Evolutionary conservation across 2,888 invertebrate species (phyloP).

Genomic region (Papilio elwesi): DNA sequence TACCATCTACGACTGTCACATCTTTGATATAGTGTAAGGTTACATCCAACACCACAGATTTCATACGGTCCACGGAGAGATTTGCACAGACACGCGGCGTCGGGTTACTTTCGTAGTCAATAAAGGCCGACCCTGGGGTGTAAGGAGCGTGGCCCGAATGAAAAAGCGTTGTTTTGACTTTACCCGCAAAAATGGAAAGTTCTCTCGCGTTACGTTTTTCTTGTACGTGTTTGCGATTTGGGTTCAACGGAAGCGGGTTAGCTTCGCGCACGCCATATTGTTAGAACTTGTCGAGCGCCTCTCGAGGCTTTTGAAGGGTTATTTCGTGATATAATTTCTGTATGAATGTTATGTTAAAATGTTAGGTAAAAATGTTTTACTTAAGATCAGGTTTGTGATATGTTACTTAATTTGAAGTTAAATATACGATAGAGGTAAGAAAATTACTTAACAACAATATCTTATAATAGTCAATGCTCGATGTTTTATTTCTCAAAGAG

Average conservation of each 20-base stretch:
- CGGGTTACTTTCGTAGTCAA: slow-evolving; percentile 67
- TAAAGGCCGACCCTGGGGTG: slow-evolving; percentile 53
- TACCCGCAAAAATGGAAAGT: slow-evolving; percentile 32
- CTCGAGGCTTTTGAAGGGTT: slow-evolving; percentile 21
- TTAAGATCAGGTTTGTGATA: too few species aligned
- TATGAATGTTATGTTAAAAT: not conserved
- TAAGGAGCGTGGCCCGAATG: slow-evolving; percentile 62
- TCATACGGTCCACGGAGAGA: slow-evolving; percentile 64
- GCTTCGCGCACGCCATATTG: slow-evolving; percentile 10
- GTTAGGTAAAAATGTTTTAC: too few species aligned
- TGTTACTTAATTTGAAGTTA: too few species aligned
- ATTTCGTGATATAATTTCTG: slow-evolving; percentile 21
- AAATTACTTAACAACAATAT: too few species aligned
- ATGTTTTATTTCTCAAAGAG: too few species aligned
- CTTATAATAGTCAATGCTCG: too few species aligned
- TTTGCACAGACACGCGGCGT: slow-evolving; percentile 66
- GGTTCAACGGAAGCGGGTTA: slow-evolving; percentile 6
- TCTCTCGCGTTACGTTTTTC: slow-evolving; percentile 36
- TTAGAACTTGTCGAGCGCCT: slow-evolving; percentile 21
- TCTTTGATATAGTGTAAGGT: slow-evolving; percentile 54
- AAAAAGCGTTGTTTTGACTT: slow-evolving; percentile 50
- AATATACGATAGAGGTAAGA: too few species aligned
- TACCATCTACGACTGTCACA: slow-evolving; percentile 37
- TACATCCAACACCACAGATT: slow-evolving; percentile 67
- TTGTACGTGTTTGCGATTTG: slow-evolving; percentile 33